These are phyloP conservation scores for Blastobasis lacticolella DNA, from an alignment of 2,888 invertebrate species.

Conservation along the genomic window DNA sequence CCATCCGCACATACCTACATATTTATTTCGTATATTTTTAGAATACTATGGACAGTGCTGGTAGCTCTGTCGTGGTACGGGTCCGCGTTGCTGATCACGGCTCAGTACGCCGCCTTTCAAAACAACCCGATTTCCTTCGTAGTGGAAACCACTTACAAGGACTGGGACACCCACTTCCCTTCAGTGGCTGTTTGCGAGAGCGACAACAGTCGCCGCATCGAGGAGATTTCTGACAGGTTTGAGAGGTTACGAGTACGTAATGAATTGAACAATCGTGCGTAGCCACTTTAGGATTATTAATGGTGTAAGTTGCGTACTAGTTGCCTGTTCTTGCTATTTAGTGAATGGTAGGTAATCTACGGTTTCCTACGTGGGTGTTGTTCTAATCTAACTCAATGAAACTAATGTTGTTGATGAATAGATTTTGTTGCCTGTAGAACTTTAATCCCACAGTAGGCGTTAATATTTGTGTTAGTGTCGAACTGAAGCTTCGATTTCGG, in stretches of 20 bases:
- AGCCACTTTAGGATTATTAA: too few relatives aligned
- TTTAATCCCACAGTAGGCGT: too few relatives aligned
- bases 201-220: conserved; percentile 78
- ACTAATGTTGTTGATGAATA: too few relatives aligned
- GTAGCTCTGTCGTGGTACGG: conserved; percentile 77
- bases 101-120: conserved; percentile 77
- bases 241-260: conserved; percentile 2
- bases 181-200: conserved; percentile 82
- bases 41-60: conserved; percentile 78
- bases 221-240: conserved; percentile 78
- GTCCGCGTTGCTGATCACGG: conserved; percentile 70
- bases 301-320: too few relatives aligned
- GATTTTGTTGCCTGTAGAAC: too few relatives aligned
- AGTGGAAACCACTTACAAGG: conserved; percentile 82
- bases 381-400: too few relatives aligned
- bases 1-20: background rate
- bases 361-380: too few relatives aligned
- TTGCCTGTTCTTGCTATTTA: too few relatives aligned
- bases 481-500: too few relatives aligned
- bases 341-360: too few relatives aligned
- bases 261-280: too few relatives aligned
- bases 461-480: too few relatives aligned
- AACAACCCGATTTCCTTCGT: conserved; percentile 86
- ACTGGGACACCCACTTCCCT: conserved; percentile 84
- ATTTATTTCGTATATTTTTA: conserved; percentile 22